phyloP scores from a whole-genome alignment of 2,797 vertebrate genomes.

The Scolopax bukidnonensis region DNA sequence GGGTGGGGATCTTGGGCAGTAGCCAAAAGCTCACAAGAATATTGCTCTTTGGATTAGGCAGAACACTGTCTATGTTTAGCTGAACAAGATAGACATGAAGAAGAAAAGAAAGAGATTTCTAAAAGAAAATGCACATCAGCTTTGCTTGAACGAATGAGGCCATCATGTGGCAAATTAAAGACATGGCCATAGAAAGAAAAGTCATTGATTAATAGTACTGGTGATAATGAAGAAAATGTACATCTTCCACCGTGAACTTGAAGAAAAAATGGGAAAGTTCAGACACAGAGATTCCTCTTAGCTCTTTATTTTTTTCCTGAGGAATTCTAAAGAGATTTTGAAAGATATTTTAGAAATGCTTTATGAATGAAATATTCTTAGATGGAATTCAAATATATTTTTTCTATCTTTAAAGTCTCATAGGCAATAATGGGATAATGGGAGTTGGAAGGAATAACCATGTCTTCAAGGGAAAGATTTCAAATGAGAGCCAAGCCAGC shows the following conservation, averaged over 20 bases:
- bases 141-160: neutral
- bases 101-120: neutral
- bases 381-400: neutral
- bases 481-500: neutral
- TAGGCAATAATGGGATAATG: neutral
- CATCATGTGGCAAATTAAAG: conserved; percentile 41
- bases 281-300: neutral
- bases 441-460: neutral
- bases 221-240: neutral
- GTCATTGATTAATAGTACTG: neutral
- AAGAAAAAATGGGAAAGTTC: neutral
- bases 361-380: neutral
- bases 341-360: neutral
- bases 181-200: neutral
- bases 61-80: neutral
- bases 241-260: neutral
- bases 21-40: neutral
- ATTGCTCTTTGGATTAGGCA: neutral
- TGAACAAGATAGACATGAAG: neutral
- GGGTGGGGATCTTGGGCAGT: neutral
- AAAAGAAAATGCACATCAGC: neutral
- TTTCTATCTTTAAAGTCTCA: neutral
- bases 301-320: neutral
- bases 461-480: neutral
- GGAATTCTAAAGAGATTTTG: neutral